Evolutionary conservation across 2,888 invertebrate species (phyloP).

Genomic region (Brenthis daphne): DNA sequence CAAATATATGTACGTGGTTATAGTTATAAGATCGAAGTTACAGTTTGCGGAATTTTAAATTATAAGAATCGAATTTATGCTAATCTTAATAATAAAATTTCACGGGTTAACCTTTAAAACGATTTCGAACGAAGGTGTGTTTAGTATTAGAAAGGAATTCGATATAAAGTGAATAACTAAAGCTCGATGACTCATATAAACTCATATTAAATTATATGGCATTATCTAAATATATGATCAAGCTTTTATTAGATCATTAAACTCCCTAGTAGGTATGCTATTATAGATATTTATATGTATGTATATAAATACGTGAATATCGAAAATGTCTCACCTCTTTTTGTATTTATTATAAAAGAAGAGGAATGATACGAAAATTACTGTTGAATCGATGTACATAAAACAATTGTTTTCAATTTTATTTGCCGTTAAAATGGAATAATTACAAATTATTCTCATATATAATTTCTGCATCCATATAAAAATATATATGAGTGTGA

Average conservation of each 20-base stretch:
- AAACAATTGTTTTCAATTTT: too few species aligned
- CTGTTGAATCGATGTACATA: too few species aligned
- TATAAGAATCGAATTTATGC: slow-evolving; percentile 13
- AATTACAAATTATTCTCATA: too few species aligned
- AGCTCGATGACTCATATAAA: slow-evolving; percentile 1
- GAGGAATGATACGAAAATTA: too few species aligned
- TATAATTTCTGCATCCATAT: too few species aligned
- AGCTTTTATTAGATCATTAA: slow-evolving; percentile 3
- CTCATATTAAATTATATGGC: background rate
- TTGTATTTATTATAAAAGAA: too few species aligned
- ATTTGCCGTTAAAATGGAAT: too few species aligned
- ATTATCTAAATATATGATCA: slow-evolving; percentile 7
- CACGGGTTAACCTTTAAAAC: slow-evolving; percentile 9
- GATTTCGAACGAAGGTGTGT: slow-evolving; percentile 14
- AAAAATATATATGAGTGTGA: too few species aligned
- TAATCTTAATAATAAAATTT: slow-evolving; percentile 17
- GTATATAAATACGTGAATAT: too few species aligned
- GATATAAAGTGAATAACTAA: slow-evolving; percentile 9
- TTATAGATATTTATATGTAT: too few species aligned
- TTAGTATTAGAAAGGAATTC: slow-evolving; percentile 7
- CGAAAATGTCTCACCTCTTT: too few species aligned
- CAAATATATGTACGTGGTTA: background rate
- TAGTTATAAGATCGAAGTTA: background rate
- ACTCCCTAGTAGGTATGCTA: background rate
- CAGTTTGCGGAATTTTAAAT: slow-evolving; percentile 14